Conservation (phyloP, 2,888 invertebrate species). For the Isoperla grammatica region DNA sequence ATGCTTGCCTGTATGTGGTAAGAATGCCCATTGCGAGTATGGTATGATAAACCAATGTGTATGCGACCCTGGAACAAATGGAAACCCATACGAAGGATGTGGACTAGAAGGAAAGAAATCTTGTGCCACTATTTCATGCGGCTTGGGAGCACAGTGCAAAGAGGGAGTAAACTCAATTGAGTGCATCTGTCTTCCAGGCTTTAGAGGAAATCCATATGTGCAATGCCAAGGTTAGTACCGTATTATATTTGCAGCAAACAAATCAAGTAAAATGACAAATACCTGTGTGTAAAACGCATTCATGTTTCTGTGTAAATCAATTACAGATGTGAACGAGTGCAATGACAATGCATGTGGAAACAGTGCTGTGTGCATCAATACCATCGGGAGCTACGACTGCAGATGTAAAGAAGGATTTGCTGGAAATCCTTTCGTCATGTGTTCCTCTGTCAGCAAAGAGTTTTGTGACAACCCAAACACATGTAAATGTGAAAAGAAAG, state of each 20-base stretch:
- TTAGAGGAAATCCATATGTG: conserved; percentile 81
- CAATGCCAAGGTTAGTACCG: conserved; percentile 59
- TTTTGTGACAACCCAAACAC: conserved; percentile 63
- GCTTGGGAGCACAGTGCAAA: conserved; percentile 71
- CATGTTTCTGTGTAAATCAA: background rate
- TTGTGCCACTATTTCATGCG: conserved; percentile 68
- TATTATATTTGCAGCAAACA: too few relatives aligned
- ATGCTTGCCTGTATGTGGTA: conserved; percentile 58
- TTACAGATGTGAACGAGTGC: conserved; percentile 70
- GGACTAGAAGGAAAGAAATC: conserved; percentile 55
- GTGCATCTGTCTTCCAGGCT: conserved; percentile 78
- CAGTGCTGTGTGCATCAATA: conserved; percentile 86
- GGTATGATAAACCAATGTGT: conserved; percentile 67
- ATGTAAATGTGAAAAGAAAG: conserved; percentile 64
- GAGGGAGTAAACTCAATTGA: conserved; percentile 68
- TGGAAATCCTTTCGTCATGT: conserved; percentile 83
- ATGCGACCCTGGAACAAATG: conserved; percentile 76
- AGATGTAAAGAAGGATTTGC: conserved; percentile 77
- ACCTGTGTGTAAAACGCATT: background rate
- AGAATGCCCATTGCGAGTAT: conserved; percentile 84
- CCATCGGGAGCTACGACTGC: conserved; percentile 83
- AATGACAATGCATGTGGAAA: conserved; percentile 70
- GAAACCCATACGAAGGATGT: conserved; percentile 84
- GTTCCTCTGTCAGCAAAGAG: conserved; percentile 62
- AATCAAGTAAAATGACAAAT: too few relatives aligned